Base-by-base conservation (phyloP, 2,113 vertebrate species). In the Centrocercus urophasianus region DNA sequence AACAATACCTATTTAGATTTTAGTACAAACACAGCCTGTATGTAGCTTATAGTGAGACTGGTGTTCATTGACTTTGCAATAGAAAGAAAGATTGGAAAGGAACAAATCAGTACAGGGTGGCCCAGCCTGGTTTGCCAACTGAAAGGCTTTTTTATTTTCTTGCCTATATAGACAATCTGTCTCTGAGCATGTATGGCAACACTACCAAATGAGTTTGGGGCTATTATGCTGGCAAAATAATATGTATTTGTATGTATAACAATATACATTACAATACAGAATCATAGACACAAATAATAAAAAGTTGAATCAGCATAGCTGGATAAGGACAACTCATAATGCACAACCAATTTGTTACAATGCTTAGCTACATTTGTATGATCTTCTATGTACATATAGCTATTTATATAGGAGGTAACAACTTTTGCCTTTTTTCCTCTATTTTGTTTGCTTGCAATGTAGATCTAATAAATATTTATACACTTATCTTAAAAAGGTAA, bases 381-480 rank as follows among this genome's bases (percentile, higher is more conserved):
- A 40, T 74, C 42, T 77, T 77, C 10, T 50, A 6, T 45, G n/a
- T 52, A 38, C 30, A 76, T 82, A n/a, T 0, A 83, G 38, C 47
- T 94, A 73, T 80, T 87, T 85, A 64, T 69, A 52, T 11, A 66
- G 10, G 45, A 79, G 50, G 54, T 64, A 75, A 88, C 20, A 27
- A 32, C 60, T 78, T 94, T 71, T 0, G 4, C 52, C 50, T 80
- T 64, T 89, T 85, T 28, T 69, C 25, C 42, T 91, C 52, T 71
- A 1, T 60, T 82, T 50, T 25, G 21, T 83, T 90, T 93, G 63
- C 3, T 5, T 42, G 54, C 91, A 38, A 14, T 70, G 74, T 11
- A 50, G 83, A 70, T 87, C 48, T 63, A 90, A 80, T 87, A 83
- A 89, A 86, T 79, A 89, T 70, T 95, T 85, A 88, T 66, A 28